Percentiles rank a stretch among this genome's conserved stretches.
These are phyloP conservation scores for Grammomys dolichurus DNA, from an alignment of 2,113 vertebrate genomes.

Conservation along the genomic window DNA sequence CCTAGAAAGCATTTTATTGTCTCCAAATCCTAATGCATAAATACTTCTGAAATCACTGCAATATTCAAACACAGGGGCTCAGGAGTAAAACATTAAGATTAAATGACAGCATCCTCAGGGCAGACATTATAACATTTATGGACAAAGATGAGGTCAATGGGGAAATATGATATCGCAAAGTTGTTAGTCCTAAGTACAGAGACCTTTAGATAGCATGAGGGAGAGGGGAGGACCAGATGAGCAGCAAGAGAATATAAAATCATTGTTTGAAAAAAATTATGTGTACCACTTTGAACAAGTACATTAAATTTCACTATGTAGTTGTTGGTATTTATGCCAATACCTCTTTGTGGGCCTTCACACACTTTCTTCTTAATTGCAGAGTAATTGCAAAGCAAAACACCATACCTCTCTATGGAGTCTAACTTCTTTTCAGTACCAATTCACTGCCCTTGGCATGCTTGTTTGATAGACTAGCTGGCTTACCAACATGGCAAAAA, in stretches of 20 bases:
- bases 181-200: not conserved
- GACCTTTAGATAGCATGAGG: not conserved
- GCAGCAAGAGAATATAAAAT: not conserved
- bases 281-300: not conserved
- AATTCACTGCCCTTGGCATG: not conserved
- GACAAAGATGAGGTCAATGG: slow-evolving; percentile 49
- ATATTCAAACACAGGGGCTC: not conserved
- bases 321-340: not conserved
- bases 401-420: not conserved
- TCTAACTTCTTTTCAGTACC: not conserved
- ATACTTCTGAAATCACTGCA: slow-evolving; percentile 50
- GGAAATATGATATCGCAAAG: slow-evolving; percentile 40
- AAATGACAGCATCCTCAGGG: slow-evolving; percentile 40
- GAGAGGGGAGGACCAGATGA: too few relatives aligned
- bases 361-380: slow-evolving; percentile 43
- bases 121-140: slow-evolving; percentile 10
- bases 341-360: not conserved
- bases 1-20: not conserved
- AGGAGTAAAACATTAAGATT: slow-evolving; percentile 40
- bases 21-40: not conserved
- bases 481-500: slow-evolving; percentile 36
- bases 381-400: slow-evolving; percentile 45
- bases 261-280: slow-evolving; percentile 39
- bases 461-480: not conserved
- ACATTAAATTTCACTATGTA: not conserved